Percentiles rank a stretch among this genome's conserved stretches.
These are phyloP conservation scores for Sminthurides aquaticus DNA, from an alignment of 2,888 invertebrate species.

Conservation along the genomic window DNA sequence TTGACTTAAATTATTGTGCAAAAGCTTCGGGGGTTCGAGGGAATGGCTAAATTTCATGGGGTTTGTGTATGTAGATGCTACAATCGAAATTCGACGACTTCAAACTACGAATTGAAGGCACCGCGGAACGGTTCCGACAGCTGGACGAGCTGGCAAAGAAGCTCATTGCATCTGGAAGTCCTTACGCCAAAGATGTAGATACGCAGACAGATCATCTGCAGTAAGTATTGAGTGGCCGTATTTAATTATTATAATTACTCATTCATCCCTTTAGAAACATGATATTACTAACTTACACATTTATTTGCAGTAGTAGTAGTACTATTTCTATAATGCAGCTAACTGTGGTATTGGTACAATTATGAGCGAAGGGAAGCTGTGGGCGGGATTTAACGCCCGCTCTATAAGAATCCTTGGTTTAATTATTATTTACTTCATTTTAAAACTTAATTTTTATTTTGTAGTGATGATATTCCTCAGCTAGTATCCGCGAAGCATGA, in stretches of 20 bases:
- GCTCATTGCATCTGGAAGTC: conserved; percentile 73
- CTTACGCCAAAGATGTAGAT: conserved; percentile 76
- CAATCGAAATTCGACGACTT: conserved; percentile 89
- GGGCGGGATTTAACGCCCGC: too few relatives aligned
- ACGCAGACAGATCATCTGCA: conserved; percentile 76
- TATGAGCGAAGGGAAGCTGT: too few relatives aligned
- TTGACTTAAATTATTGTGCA: too few relatives aligned
- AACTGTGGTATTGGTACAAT: neutral
- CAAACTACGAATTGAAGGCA: conserved; percentile 80
- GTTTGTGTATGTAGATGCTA: conserved; percentile 55
- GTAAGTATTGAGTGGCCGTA: conserved; percentile 55
- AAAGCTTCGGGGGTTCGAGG: too few relatives aligned
- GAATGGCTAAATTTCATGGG: too few relatives aligned
- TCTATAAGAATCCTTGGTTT: too few relatives aligned
- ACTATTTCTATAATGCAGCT: neutral
- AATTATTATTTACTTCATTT: too few relatives aligned
- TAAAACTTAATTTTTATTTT: conserved; percentile 15
- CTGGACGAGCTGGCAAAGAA: conserved; percentile 86
- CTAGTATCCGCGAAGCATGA: conserved; percentile 52
- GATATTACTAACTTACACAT: neutral
- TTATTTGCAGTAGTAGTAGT: neutral
- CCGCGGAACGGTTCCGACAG: conserved; percentile 80
- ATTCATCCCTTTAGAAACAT: too few relatives aligned
- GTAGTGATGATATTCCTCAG: conserved; percentile 49
- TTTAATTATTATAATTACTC: too few relatives aligned